Evolutionary conservation across 1,140 invertebrate genomes (phyloP).

Genomic region (Adelges cooleyi): DNA sequence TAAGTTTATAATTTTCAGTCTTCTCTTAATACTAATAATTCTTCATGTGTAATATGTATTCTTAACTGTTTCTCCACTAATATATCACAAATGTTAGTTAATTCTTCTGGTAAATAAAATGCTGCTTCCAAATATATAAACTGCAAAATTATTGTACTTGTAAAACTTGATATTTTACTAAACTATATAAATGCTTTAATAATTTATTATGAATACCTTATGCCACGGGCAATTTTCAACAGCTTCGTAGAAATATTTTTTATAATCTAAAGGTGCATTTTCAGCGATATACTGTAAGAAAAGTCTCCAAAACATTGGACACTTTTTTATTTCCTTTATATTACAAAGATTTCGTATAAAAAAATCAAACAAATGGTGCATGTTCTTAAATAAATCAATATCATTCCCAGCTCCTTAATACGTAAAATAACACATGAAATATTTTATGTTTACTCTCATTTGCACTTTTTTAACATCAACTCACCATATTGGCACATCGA

Average conservation of each 20-base stretch:
- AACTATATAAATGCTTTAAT: too few species aligned
- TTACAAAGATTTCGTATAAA: conserved; percentile 16
- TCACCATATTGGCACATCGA: conserved; percentile 13
- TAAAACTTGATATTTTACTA: too few species aligned
- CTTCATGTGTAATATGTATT: conserved; percentile 56
- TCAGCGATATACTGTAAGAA: conserved; percentile 44
- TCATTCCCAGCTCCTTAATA: conserved; percentile 16
- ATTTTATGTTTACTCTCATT: too few species aligned
- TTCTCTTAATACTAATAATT: conserved; percentile 50
- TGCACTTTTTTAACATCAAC: too few species aligned
- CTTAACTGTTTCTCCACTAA: conserved; percentile 57
- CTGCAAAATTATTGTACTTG: conserved; percentile 38
- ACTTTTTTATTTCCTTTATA: conserved; percentile 33
- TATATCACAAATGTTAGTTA: conserved; percentile 53
- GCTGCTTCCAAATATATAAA: conserved; percentile 44
- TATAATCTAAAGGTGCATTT: conserved; percentile 36
- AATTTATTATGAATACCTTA: too few species aligned
- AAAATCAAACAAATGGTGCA: conserved; percentile 7
- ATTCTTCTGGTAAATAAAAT: conserved; percentile 41
- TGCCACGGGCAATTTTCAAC: conserved; percentile 57
- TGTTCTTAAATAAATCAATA: conserved; percentile 16
- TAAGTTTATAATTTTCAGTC: too few species aligned
- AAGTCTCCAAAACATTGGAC: conserved; percentile 47
- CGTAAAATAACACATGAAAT: too few species aligned
- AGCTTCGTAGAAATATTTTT: conserved; percentile 42